These are phyloP conservation scores for Pygoscelis antarcticus DNA, from an alignment of 2,113 vertebrate genomes.

Conservation along the genomic window DNA sequence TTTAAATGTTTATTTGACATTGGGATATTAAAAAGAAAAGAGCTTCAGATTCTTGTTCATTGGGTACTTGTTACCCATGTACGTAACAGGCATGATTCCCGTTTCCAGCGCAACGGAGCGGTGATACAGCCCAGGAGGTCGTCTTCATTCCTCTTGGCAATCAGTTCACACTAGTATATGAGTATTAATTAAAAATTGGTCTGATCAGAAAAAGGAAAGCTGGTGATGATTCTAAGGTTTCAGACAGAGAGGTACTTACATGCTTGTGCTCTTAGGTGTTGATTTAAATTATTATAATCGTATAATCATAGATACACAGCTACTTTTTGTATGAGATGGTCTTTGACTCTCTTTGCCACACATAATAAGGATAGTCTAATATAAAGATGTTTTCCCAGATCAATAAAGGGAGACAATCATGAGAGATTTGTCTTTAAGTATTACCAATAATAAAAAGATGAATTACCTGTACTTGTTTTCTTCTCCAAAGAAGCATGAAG, in stretches of 20 bases:
- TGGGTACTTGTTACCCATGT: background rate
- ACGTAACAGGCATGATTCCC: background rate
- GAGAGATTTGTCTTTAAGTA: background rate
- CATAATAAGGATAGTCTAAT: background rate
- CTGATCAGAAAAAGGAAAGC: background rate
- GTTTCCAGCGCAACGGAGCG: background rate
- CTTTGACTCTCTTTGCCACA: background rate
- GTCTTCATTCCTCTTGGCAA: background rate
- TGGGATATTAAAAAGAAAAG: background rate
- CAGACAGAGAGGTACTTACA: background rate
- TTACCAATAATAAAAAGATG: background rate
- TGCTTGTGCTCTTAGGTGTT: background rate
- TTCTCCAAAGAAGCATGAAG: background rate
- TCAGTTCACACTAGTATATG: background rate
- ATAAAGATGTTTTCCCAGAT: background rate
- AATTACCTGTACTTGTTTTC: background rate
- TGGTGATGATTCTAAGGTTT: background rate
- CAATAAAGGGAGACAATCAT: background rate
- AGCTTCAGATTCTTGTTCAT: background rate
- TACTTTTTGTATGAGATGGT: background rate
- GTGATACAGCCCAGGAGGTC: background rate
- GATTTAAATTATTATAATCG: background rate
- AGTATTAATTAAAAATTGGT: background rate
- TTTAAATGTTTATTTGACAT: background rate
- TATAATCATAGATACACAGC: background rate